These are phyloP conservation scores for Aselliscus stoliczkanus DNA, from an alignment of 2,797 vertebrate genomes.

Conservation along the genomic window DNA sequence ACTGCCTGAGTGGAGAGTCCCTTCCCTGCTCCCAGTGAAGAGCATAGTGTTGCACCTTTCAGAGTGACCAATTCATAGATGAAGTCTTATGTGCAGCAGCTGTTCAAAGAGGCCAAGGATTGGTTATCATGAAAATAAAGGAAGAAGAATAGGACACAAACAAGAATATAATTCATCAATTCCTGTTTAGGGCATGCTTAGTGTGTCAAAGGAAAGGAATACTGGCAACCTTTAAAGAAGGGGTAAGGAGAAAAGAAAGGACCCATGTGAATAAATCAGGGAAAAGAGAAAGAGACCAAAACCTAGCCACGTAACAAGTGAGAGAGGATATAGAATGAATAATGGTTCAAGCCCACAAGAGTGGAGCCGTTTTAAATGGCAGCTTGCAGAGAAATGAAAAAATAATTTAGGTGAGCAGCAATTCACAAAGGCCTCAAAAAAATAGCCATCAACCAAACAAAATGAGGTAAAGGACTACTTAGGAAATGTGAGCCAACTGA, in stretches of 20 bases:
- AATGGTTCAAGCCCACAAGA: neutral
- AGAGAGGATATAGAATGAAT: neutral
- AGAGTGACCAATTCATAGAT: neutral
- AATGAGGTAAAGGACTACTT: slow-evolving; percentile 2
- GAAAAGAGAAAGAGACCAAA: neutral
- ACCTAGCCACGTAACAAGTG: neutral
- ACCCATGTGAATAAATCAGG: neutral
- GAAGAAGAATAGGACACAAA: neutral
- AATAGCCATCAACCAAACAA: neutral
- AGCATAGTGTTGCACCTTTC: neutral
- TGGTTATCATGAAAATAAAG: neutral
- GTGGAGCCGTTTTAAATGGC: neutral
- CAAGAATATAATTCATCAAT: neutral
- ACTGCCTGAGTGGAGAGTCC: neutral
- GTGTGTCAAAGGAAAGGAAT: neutral
- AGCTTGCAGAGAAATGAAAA: slow-evolving; percentile 6
- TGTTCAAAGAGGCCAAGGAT: neutral
- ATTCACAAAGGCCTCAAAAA: slow-evolving; percentile 2
- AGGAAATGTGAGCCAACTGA: neutral
- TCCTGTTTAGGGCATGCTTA: neutral
- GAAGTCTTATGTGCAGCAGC: neutral
- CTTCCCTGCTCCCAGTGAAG: neutral
- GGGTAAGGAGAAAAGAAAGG: neutral
- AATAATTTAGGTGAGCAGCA: neutral
- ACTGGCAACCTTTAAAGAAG: neutral